These are phyloP conservation scores for Eupsilia transversa DNA, from an alignment of 2,888 invertebrate species.

Conservation along the genomic window DNA sequence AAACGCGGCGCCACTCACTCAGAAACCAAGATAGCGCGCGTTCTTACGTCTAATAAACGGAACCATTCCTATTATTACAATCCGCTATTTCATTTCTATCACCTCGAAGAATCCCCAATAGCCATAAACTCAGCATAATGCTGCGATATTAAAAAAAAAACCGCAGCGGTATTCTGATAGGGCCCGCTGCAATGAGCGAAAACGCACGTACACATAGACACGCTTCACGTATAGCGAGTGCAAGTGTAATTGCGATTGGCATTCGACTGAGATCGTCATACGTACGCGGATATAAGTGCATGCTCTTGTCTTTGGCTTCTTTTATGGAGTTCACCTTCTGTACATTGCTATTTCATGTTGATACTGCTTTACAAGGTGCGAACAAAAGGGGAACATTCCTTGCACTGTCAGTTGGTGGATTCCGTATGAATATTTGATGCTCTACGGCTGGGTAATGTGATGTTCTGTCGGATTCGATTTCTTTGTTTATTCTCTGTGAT, in stretches of 20 bases:
- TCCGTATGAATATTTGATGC: slow-evolving; percentile 74
- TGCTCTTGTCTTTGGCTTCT: not conserved
- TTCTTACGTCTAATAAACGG: no score
- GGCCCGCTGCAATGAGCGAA: no score
- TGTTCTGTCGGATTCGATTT: slow-evolving; percentile 51
- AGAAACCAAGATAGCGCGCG: no score
- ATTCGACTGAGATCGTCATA: not conserved
- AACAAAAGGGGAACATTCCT: slow-evolving; percentile 73
- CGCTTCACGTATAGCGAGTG: not conserved
- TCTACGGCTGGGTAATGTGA: slow-evolving; percentile 62
- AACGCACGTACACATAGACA: not conserved
- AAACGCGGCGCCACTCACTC: no score
- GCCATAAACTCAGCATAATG: no score
- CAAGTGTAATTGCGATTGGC: not conserved
- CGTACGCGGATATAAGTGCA: no score
- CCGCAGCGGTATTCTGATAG: no score
- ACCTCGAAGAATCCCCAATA: no score
- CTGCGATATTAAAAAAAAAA: no score
- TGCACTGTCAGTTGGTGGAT: slow-evolving; percentile 48
- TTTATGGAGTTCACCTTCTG: not conserved
- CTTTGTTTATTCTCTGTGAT: slow-evolving; percentile 18
- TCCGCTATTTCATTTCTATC: no score
- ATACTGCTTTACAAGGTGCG: slow-evolving; percentile 60
- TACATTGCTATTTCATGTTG: not conserved
- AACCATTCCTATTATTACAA: no score